These are phyloP conservation scores for Thunnus maccoyii DNA, from an alignment of 2,113 vertebrate genomes.

Conservation along the genomic window DNA sequence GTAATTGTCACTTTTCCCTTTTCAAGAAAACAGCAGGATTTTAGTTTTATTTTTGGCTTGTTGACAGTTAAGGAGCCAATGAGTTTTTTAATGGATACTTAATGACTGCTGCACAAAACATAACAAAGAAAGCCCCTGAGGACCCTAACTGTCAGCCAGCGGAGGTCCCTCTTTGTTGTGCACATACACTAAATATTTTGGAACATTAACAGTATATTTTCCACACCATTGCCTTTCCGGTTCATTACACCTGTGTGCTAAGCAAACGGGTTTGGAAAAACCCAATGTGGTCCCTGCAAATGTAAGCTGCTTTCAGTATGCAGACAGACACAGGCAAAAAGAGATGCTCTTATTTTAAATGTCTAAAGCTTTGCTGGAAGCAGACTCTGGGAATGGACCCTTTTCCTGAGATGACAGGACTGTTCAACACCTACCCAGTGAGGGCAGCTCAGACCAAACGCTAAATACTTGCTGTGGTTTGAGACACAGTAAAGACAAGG, in stretches of 20 bases:
- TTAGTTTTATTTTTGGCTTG: slow-evolving; percentile 67
- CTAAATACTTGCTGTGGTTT: neutral
- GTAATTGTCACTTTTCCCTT: slow-evolving; percentile 54
- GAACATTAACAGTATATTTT: slow-evolving; percentile 72
- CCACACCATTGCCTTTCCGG: slow-evolving; percentile 57
- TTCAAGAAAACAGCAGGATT: slow-evolving; percentile 34
- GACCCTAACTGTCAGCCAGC: slow-evolving; percentile 55
- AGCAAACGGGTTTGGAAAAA: slow-evolving; percentile 21
- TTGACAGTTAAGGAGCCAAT: slow-evolving; percentile 69
- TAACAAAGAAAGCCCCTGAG: slow-evolving; percentile 62
- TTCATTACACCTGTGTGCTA: slow-evolving; percentile 65
- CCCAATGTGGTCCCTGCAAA: slow-evolving; percentile 22
- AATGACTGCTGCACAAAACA: slow-evolving; percentile 62
- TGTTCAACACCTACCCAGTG: neutral
- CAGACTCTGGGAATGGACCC: neutral
- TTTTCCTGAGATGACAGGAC: neutral
- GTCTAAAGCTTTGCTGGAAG: neutral
- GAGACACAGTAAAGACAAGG: neutral
- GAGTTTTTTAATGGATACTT: slow-evolving; percentile 72
- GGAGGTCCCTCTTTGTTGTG: slow-evolving; percentile 57
- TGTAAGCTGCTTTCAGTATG: slow-evolving; percentile 17
- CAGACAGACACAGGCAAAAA: slow-evolving; percentile 18
- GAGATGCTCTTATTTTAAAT: neutral
- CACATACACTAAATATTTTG: slow-evolving; percentile 64
- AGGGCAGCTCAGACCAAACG: neutral